phyloP scores from a whole-genome alignment of 53 echinoderm and acorn worm species.

The Actinopyga echinites region DNA sequence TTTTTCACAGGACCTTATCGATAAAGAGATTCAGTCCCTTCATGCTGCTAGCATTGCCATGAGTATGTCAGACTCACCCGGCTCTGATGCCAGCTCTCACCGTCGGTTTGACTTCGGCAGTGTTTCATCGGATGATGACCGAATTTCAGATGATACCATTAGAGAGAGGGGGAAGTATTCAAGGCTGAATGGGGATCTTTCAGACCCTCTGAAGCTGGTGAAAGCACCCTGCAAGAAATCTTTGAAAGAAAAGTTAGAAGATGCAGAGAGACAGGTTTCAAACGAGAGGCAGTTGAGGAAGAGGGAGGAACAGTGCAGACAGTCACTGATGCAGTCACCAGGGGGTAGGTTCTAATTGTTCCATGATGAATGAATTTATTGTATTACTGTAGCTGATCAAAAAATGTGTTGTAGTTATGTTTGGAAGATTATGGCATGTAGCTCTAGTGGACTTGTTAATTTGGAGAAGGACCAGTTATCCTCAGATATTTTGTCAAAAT shows the following conservation, averaged over 20 bases:
- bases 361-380: too few species aligned
- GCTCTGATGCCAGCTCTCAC: neutral
- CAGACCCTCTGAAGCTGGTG: neutral
- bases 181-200: neutral
- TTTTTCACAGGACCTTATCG: constrained; percentile 70
- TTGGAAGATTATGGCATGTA: too few species aligned
- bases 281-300: neutral
- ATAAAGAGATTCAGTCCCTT: constrained; percentile 78
- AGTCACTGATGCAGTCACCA: neutral
- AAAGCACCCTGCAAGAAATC: neutral
- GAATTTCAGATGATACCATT: neutral
- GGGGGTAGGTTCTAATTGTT: neutral
- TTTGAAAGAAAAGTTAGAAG: constrained; percentile 19
- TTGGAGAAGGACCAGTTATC: too few species aligned
- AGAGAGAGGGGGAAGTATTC: constrained; percentile 11
- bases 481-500: too few species aligned
- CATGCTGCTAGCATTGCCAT: constrained; percentile 76
- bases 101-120: neutral
- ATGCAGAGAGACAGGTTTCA: constrained; percentile 20
- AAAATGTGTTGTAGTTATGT: too few species aligned
- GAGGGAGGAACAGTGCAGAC: neutral
- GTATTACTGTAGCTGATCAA: too few species aligned
- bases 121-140: neutral
- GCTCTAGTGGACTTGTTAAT: too few species aligned
- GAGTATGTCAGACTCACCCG: constrained; percentile 23